A percentile compares a stretch with the other conserved stretches of the same genome.
These are phyloP conservation scores for Ctenopoma multispine DNA, from an alignment of 2,797 vertebrate species.

Conservation along the genomic window DNA sequence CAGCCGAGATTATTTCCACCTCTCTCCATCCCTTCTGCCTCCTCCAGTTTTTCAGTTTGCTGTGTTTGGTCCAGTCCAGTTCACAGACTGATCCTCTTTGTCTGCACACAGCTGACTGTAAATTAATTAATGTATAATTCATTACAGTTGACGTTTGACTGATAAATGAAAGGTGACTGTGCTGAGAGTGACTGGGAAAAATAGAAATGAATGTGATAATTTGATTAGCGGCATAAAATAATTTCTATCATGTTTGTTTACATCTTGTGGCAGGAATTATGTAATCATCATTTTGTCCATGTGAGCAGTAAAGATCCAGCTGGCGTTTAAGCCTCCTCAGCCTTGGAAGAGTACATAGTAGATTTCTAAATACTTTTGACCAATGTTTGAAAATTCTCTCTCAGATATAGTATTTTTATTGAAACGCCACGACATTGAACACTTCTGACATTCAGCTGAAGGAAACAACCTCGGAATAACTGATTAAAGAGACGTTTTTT, in stretches of 20 bases:
- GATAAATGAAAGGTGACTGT: constrained; percentile 14
- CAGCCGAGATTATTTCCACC: constrained; percentile 86
- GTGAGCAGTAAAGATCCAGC: constrained; percentile 10
- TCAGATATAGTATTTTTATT: constrained; percentile 3
- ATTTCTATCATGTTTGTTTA: constrained; percentile 34
- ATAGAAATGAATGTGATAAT: background rate
- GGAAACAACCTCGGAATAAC: constrained; percentile 3
- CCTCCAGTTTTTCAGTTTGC: constrained; percentile 22
- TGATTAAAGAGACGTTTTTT: background rate
- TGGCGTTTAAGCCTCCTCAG: constrained; percentile 7
- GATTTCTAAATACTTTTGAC: constrained; percentile 6
- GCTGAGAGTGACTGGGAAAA: constrained; percentile 5
- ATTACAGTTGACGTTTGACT: constrained; percentile 8
- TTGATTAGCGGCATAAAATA: constrained; percentile 34
- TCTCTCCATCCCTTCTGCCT: constrained; percentile 24
- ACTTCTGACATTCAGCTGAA: constrained; percentile 6
- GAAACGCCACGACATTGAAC: constrained; percentile 9
- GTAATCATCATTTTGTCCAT: constrained; percentile 26
- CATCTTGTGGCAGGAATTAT: constrained; percentile 26
- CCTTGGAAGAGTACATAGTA: constrained; percentile 1
- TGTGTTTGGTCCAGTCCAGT: constrained; percentile 33
- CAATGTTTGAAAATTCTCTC: constrained; percentile 15
- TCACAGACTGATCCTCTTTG: constrained; percentile 16
- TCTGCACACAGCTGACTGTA: constrained; percentile 41
- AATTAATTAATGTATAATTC: constrained; percentile 19